These are phyloP conservation scores for Rhodophaea formosa DNA, from an alignment of 2,888 invertebrate species.

Conservation along the genomic window DNA sequence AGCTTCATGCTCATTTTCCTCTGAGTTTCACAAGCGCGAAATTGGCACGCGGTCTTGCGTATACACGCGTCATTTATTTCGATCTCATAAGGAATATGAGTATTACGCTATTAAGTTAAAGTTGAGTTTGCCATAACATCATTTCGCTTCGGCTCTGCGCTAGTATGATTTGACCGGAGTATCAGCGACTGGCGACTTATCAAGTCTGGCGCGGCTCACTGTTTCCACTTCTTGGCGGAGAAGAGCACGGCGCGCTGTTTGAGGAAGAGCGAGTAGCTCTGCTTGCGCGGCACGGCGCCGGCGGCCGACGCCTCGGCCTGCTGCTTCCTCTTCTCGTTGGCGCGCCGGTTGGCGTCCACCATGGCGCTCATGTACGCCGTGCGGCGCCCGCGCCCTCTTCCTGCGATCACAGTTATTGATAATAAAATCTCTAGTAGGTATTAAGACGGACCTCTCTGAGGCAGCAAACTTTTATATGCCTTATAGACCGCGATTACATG, in stretches of 20 bases:
- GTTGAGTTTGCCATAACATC: no score
- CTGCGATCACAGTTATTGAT: conserved; percentile 28
- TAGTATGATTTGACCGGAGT: no score
- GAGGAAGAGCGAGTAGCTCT: conserved; percentile 76
- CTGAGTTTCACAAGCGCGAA: no score
- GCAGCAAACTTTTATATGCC: no score
- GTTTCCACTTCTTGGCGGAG: conserved; percentile 80
- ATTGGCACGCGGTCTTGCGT: no score
- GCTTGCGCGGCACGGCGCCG: conserved; percentile 54
- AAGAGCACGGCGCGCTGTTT: conserved; percentile 76
- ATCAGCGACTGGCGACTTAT: conserved; percentile 29
- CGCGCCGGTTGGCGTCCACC: conserved; percentile 40
- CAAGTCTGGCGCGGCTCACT: conserved; percentile 40
- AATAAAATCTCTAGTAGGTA: background rate
- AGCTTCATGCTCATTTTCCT: no score
- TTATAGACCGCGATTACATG: no score
- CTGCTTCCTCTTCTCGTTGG: conserved; percentile 36
- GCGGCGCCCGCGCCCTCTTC: conserved; percentile 54
- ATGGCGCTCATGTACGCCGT: conserved; percentile 37
- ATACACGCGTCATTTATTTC: no score
- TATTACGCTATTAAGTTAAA: no score
- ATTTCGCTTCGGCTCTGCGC: no score
- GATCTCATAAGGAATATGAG: no score
- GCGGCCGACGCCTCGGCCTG: conserved; percentile 29
- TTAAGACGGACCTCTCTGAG: no score